Percentiles rank a stretch among this genome's conserved stretches.
phyloP scores from a whole-genome alignment of 2,113 vertebrate genomes.

The Ophthalmolycus amberensis region DNA sequence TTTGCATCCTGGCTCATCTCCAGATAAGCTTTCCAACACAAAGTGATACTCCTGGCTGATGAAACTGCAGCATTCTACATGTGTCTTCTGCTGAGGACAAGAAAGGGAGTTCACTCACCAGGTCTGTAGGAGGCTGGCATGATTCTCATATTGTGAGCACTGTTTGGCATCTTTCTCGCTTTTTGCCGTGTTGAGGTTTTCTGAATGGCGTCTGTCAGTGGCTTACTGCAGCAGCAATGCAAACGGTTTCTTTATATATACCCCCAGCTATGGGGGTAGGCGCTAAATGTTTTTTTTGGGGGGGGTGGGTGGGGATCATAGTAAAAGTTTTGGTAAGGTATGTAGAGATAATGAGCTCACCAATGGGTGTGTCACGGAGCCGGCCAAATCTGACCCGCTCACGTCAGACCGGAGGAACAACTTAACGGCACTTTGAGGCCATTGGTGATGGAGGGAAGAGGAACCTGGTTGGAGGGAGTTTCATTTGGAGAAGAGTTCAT shows the following conservation, averaged over 20 bases:
- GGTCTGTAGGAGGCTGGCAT: constrained; percentile 12
- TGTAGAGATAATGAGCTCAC: constrained; percentile 54
- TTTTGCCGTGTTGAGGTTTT: constrained; percentile 19
- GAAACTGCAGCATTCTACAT: neutral
- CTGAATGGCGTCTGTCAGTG: constrained; percentile 35
- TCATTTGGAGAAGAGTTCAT: neutral
- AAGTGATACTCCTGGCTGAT: neutral
- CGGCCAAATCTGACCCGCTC: constrained; percentile 39
- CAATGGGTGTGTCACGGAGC: constrained; percentile 34
- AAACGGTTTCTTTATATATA: constrained; percentile 48
- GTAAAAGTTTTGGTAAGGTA: constrained; percentile 58
- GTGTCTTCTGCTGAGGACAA: neutral
- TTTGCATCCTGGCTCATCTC: too few species aligned
- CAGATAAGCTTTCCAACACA: neutral
- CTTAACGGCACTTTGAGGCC: neutral
- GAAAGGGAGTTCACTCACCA: constrained; percentile 34
- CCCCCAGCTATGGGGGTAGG: too few species aligned
- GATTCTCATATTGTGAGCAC: constrained; percentile 47
- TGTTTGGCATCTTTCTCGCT: constrained; percentile 54
- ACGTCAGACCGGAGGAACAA: neutral
- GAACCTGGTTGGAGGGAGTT: neutral
- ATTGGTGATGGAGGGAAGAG: neutral
- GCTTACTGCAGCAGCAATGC: constrained; percentile 10
- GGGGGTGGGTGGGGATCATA: neutral
- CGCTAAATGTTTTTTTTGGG: too few species aligned